phyloP scores from a whole-genome alignment of 2,888 invertebrate genomes.

The Eumacrocentrus americanus region DNA sequence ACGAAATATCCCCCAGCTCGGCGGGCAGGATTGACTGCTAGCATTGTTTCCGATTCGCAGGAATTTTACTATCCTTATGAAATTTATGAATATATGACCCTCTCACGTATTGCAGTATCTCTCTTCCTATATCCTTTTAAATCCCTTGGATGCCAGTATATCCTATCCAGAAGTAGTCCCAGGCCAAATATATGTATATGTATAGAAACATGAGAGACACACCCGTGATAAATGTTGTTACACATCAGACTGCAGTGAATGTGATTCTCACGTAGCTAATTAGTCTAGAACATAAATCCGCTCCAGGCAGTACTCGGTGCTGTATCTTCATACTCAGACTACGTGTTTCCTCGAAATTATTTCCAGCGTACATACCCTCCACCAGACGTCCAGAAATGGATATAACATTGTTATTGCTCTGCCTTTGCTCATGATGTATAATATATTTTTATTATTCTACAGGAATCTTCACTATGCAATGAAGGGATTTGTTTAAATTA shows the following conservation, averaged over 20 bases:
- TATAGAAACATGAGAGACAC: neutral
- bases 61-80: conserved; percentile 9
- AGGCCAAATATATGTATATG: too few relatives aligned
- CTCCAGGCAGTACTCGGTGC: neutral
- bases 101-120: too few relatives aligned
- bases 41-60: conserved; percentile 24
- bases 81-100: conserved; percentile 8
- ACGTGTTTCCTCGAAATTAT: neutral
- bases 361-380: too few relatives aligned
- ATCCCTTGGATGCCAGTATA: too few relatives aligned
- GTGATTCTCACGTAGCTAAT: conserved; percentile 29
- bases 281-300: conserved; percentile 26
- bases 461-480: too few relatives aligned
- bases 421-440: too few relatives aligned
- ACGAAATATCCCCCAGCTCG: neutral
- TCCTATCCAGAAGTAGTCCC: too few relatives aligned
- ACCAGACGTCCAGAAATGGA: too few relatives aligned
- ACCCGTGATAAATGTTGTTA: conserved; percentile 11
- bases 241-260: conserved; percentile 13
- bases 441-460: too few relatives aligned
- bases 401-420: too few relatives aligned
- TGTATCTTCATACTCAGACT: neutral
- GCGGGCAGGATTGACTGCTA: neutral
- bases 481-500: too few relatives aligned
- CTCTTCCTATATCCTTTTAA: too few relatives aligned